Evolutionary conservation across 2,888 invertebrate genomes (phyloP).

Genomic region (Belgica antarctica): DNA sequence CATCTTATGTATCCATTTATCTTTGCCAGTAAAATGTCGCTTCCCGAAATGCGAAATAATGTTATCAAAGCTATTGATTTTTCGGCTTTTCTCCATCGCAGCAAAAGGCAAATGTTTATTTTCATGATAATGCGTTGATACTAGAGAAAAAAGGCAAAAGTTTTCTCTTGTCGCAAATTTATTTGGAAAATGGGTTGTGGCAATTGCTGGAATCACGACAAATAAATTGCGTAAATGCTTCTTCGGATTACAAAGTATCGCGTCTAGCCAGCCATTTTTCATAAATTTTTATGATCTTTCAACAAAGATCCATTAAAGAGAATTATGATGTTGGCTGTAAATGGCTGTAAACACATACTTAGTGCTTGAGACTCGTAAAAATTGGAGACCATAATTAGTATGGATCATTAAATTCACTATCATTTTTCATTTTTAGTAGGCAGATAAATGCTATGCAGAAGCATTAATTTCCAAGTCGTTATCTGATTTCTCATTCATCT

Average conservation of each 20-base stretch:
- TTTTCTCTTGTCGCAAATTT: no score
- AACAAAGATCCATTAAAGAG: constrained; percentile 7
- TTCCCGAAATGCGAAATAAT: constrained; percentile 20
- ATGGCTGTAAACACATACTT: neutral
- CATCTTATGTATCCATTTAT: constrained; percentile 32
- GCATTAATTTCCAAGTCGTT: neutral
- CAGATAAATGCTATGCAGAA: neutral
- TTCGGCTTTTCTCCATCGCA: neutral
- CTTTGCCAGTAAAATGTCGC: constrained; percentile 11
- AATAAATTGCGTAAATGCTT: neutral
- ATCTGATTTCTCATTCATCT: neutral
- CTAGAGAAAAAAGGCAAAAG: constrained; percentile 19
- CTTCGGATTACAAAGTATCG: neutral
- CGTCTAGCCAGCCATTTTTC: neutral
- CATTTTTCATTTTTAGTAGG: neutral
- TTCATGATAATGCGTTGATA: constrained; percentile 29
- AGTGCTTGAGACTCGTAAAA: neutral
- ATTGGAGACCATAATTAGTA: neutral
- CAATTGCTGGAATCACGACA: neutral
- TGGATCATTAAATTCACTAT: constrained; percentile 5
- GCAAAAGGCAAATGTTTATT: constrained; percentile 14
- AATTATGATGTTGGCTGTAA: neutral
- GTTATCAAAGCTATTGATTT: constrained; percentile 42
- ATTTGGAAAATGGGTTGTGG: neutral
- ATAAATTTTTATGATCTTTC: neutral